phyloP scores from a whole-genome alignment of 2,113 vertebrate genomes.

The Mystacornis crossleyi region DNA sequence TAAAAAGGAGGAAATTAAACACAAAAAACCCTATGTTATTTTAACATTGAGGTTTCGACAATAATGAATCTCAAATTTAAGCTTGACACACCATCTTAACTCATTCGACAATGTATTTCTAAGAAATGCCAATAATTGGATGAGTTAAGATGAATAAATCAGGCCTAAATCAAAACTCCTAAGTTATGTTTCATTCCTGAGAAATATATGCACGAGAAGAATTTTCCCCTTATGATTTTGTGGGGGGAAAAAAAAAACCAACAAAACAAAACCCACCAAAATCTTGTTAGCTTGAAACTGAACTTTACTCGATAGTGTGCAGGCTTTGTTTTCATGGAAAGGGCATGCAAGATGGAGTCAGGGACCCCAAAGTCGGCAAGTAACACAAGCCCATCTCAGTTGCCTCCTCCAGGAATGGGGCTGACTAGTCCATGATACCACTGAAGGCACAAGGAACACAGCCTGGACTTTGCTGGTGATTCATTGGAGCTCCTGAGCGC shows the following conservation, averaged over 20 bases:
- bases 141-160: not conserved
- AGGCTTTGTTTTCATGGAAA: not conserved
- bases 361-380: not conserved
- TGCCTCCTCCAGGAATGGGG: not conserved
- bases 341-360: rapidly evolving
- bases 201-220: not conserved
- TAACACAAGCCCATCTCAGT: not conserved
- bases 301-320: not conserved
- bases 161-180: not conserved
- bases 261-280: no score
- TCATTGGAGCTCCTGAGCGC: rapidly evolving
- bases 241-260: not conserved
- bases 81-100: not conserved
- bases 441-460: not conserved
- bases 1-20: conserved; percentile 61
- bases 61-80: conserved; percentile 15
- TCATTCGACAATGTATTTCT: not conserved
- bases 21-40: not conserved
- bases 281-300: not conserved
- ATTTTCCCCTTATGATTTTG: not conserved
- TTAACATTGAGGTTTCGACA: conserved; percentile 34
- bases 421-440: not conserved
- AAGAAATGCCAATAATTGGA: not conserved
- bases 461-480: not conserved
- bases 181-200: not conserved